These are phyloP conservation scores for Macaria notata DNA, from an alignment of 2,888 invertebrate species.

Conservation along the genomic window DNA sequence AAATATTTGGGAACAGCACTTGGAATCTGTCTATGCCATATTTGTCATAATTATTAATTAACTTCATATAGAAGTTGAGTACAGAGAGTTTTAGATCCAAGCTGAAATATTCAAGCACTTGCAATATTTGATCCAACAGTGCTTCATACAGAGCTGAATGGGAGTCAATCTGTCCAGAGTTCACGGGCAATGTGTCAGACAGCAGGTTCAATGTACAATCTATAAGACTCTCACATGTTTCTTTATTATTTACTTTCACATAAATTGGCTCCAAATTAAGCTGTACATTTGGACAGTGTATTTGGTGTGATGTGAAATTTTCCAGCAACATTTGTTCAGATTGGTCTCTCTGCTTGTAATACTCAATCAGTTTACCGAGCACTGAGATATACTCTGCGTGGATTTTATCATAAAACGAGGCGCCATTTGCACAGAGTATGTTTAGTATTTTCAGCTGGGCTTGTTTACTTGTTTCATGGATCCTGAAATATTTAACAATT, in stretches of 20 bases:
- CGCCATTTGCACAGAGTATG: slow-evolving; percentile 74
- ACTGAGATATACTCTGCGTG: slow-evolving; percentile 73
- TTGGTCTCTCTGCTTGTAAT: slow-evolving; percentile 53
- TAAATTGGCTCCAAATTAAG: slow-evolving; percentile 68
- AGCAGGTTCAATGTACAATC: slow-evolving; percentile 61
- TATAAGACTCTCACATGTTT: slow-evolving; percentile 61
- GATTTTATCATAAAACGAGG: slow-evolving; percentile 73
- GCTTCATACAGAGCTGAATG: slow-evolving; percentile 41
- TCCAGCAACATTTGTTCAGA: slow-evolving; percentile 51
- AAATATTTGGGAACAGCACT: slow-evolving; percentile 48
- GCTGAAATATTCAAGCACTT: slow-evolving; percentile 61
- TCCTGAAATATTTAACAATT: slow-evolving; percentile 55
- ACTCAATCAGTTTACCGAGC: slow-evolving; percentile 64
- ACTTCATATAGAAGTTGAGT: slow-evolving; percentile 58
- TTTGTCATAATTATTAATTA: slow-evolving; percentile 57
- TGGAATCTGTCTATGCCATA: slow-evolving; percentile 49
- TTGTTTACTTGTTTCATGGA: slow-evolving; percentile 76
- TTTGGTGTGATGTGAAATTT: slow-evolving; percentile 70
- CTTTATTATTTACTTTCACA: slow-evolving; percentile 57
- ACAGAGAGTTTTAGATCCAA: slow-evolving; percentile 60
- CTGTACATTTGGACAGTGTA: slow-evolving; percentile 59
- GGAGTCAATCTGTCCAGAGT: slow-evolving; percentile 52
- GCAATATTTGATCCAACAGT: slow-evolving; percentile 48
- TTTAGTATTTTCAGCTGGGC: slow-evolving; percentile 81
- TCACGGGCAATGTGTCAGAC: slow-evolving; percentile 59